These are phyloP conservation scores for Elgaria multicarinata DNA, from an alignment of 2,113 vertebrate species.

Conservation along the genomic window DNA sequence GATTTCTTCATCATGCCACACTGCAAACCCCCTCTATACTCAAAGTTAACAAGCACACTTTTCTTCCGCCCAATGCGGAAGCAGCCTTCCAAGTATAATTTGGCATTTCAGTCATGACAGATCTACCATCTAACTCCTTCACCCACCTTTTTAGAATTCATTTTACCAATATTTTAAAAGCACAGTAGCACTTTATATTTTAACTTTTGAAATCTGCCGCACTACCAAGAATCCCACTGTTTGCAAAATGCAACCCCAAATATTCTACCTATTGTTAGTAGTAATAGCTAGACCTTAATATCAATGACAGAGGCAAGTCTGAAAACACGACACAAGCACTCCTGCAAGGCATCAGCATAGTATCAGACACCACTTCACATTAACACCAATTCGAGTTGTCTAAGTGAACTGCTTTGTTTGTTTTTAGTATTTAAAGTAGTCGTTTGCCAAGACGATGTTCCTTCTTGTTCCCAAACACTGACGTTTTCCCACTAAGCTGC, in stretches of 20 bases:
- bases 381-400: not conserved
- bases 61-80: not conserved
- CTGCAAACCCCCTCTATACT: not conserved
- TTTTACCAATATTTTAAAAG: not conserved
- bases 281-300: not conserved
- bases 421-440: not conserved
- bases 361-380: not conserved
- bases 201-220: not conserved
- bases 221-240: not conserved
- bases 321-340: not conserved
- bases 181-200: not conserved
- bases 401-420: not conserved
- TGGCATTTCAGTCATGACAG: not conserved
- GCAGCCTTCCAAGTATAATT: not conserved
- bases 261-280: not conserved
- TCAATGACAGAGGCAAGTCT: not conserved
- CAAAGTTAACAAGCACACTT: not conserved
- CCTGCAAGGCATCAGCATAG: not conserved
- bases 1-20: not conserved
- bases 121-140: not conserved
- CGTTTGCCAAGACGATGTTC: not conserved
- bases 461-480: not conserved
- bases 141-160: not conserved
- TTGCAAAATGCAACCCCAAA: not conserved
- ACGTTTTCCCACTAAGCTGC: not conserved